phyloP scores from a whole-genome alignment of 2,888 invertebrate species.

The Rhodophaea formosa region DNA sequence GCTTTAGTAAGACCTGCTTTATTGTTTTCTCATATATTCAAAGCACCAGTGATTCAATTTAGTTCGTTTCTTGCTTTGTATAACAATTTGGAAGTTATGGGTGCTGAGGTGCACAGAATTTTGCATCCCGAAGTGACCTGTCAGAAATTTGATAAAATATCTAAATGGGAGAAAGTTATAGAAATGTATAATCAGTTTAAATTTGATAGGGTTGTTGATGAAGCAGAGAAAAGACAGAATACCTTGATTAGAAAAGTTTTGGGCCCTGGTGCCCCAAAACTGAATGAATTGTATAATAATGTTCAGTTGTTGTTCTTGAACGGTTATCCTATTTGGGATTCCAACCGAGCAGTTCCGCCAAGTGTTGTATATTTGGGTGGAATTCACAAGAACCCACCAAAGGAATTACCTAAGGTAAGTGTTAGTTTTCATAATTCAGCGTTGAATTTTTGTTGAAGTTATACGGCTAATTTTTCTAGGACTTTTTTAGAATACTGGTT shows the following conservation, averaged over 20 bases:
- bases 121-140: conserved; percentile 13
- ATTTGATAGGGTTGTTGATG: conserved; percentile 11
- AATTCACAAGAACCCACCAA: conserved; percentile 51
- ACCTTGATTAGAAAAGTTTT: conserved; percentile 32
- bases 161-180: conserved; percentile 38
- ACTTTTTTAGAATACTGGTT: too few species aligned
- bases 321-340: conserved; percentile 52
- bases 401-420: conserved; percentile 56
- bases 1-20: conserved; percentile 5
- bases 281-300: conserved; percentile 37
- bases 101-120: conserved; percentile 27
- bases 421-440: too few species aligned
- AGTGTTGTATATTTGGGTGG: conserved; percentile 62
- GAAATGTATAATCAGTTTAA: conserved; percentile 34
- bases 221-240: conserved; percentile 26
- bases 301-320: conserved; percentile 64
- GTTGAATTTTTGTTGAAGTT: too few species aligned
- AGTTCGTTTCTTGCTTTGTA: conserved; percentile 41
- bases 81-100: conserved; percentile 11
- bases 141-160: conserved; percentile 39
- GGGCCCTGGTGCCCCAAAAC: conserved; percentile 35
- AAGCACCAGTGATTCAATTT: conserved; percentile 19
- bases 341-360: conserved; percentile 58
- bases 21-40: conserved; percentile 16
- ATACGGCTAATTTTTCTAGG: too few species aligned